phyloP scores from a whole-genome alignment of 2,888 invertebrate genomes.

The Candidula unifasciata region DNA sequence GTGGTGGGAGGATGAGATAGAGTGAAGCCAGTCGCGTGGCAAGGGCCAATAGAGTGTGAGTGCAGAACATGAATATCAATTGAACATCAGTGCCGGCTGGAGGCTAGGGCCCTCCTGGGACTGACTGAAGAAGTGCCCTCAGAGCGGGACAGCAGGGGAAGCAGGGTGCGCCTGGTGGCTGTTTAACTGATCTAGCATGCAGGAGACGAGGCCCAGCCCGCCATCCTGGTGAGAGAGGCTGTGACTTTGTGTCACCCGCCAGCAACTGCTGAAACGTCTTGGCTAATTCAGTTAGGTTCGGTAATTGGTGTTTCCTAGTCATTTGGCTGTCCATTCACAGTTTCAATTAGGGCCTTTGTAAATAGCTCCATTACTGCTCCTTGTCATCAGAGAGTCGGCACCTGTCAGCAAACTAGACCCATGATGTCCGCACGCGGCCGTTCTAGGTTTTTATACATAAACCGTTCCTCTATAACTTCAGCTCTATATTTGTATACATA shows the following conservation, averaged over 20 bases:
- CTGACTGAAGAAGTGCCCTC: not conserved
- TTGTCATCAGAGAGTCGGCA: not conserved
- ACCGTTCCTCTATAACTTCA: not conserved
- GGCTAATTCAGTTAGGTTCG: conserved; percentile 69
- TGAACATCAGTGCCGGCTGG: not conserved
- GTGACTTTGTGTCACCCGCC: conserved; percentile 31
- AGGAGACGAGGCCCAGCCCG: not conserved
- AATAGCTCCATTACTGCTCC: conserved; percentile 57
- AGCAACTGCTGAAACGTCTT: conserved; percentile 51
- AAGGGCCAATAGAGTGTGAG: conserved; percentile 18
- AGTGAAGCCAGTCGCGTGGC: not conserved
- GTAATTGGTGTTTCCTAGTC: conserved; percentile 69
- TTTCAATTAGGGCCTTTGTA: conserved; percentile 68
- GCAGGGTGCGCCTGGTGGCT: not conserved
- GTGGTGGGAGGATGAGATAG: not conserved
- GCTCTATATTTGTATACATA: no score
- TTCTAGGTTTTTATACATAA: no score
- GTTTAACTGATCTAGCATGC: conserved; percentile 32
- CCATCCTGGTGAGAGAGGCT: not conserved
- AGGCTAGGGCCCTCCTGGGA: conserved; percentile 3
- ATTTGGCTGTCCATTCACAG: conserved; percentile 67
- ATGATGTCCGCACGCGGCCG: no score
- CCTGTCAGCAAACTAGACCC: conserved; percentile 1
- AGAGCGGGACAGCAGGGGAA: not conserved
- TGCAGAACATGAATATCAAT: conserved; percentile 5